Percentiles rank a stretch among this genome's conserved stretches.
phyloP scores from a whole-genome alignment of 2,888 invertebrate genomes.

The Drosophila kanekoi region DNA sequence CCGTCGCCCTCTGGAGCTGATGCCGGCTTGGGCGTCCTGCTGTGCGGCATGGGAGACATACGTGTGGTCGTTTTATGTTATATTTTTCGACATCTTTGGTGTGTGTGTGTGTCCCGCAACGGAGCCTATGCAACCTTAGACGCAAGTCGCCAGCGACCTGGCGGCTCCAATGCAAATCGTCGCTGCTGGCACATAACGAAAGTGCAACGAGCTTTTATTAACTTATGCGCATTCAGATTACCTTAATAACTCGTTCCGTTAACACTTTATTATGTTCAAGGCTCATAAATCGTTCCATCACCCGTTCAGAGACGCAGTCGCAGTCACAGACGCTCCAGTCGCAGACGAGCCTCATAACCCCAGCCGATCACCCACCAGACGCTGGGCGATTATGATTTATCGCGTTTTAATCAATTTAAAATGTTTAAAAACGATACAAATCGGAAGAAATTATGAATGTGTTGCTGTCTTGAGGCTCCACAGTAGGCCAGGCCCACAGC shows the following conservation, averaged over 20 bases:
- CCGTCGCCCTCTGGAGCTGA: slow-evolving; percentile 31
- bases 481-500: slow-evolving; percentile 76
- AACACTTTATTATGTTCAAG: slow-evolving; percentile 82
- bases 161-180: slow-evolving; percentile 64
- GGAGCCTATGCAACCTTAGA: slow-evolving; percentile 71
- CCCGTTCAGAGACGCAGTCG: slow-evolving; percentile 33
- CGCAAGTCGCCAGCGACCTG: slow-evolving; percentile 21
- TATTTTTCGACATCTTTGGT: slow-evolving; percentile 79
- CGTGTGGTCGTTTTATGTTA: slow-evolving; percentile 84
- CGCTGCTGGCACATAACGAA: slow-evolving; percentile 41
- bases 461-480: slow-evolving; percentile 79
- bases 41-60: slow-evolving; percentile 84
- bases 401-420: slow-evolving; percentile 84
- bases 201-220: slow-evolving; percentile 73
- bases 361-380: slow-evolving; percentile 26
- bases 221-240: slow-evolving; percentile 81
- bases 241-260: slow-evolving; percentile 83
- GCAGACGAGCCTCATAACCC: slow-evolving; percentile 13
- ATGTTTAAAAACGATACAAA: slow-evolving; percentile 82
- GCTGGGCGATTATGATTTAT: slow-evolving; percentile 84
- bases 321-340: slow-evolving; percentile 24
- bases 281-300: slow-evolving; percentile 82
- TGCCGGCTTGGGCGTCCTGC: slow-evolving; percentile 81
- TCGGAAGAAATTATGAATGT: slow-evolving; percentile 79
- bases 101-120: slow-evolving; percentile 67